Evolutionary conservation across 1,140 invertebrate genomes (phyloP).

Genomic region (Pentalonia nigronervosa): DNA sequence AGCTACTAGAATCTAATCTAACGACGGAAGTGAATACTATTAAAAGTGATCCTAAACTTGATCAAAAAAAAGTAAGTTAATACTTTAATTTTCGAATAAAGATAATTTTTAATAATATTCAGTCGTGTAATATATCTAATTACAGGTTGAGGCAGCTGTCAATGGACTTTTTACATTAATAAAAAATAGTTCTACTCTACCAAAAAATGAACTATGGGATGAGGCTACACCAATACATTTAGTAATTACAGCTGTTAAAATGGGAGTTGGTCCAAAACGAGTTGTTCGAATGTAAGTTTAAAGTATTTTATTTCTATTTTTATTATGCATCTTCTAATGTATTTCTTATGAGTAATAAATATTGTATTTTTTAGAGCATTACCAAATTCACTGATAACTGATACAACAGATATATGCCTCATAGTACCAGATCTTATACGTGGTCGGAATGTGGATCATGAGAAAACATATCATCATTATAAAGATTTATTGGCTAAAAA

Average conservation of each 20-base stretch:
- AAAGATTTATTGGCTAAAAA: slow-evolving; percentile 67
- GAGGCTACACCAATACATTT: slow-evolving; percentile 46
- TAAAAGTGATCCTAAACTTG: slow-evolving; percentile 7
- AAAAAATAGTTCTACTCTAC: neutral
- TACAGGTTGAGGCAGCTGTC: slow-evolving; percentile 28
- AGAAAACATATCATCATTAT: slow-evolving; percentile 70
- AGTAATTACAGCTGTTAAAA: slow-evolving; percentile 38
- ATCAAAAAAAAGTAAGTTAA: slow-evolving; percentile 26
- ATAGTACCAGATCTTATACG: slow-evolving; percentile 67
- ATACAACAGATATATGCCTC: slow-evolving; percentile 62
- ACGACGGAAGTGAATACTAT: neutral
- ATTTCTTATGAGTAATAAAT: neutral
- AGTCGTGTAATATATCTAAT: neutral
- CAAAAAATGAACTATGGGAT: slow-evolving; percentile 40
- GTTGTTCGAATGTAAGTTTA: slow-evolving; percentile 37
- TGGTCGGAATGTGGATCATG: slow-evolving; percentile 67
- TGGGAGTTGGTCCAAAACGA: slow-evolving; percentile 45
- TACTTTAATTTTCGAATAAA: neutral
- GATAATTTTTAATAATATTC: neutral
- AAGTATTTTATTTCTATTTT: neutral
- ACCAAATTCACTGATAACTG: slow-evolving; percentile 57
- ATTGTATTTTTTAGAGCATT: slow-evolving; percentile 36
- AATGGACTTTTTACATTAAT: slow-evolving; percentile 35
- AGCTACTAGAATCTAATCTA: neutral
- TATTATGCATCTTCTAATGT: neutral